A percentile compares a stretch with the other conserved stretches of the same genome.
These are phyloP conservation scores for Ophioninae sp. DNA, from an alignment of 2,888 invertebrate species.

Conservation along the genomic window DNA sequence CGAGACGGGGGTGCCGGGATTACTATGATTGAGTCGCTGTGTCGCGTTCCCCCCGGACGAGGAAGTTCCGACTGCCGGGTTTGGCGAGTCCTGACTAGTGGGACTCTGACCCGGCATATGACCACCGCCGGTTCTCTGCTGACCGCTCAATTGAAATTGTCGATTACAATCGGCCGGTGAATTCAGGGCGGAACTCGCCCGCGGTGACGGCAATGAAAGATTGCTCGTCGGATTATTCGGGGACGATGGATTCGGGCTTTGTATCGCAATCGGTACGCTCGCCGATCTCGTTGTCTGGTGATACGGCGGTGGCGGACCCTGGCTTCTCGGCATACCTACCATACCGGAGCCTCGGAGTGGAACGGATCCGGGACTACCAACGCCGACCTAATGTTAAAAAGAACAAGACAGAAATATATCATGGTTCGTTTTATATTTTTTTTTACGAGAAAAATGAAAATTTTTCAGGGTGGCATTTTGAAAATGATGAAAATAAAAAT, in stretches of 20 bases:
- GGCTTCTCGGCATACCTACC: constrained; percentile 82
- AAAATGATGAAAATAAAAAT: background rate
- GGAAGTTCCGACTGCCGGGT: constrained; percentile 72
- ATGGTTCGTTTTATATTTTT: background rate
- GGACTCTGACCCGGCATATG: constrained; percentile 85
- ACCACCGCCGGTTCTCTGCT: constrained; percentile 77
- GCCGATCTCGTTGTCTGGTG: constrained; percentile 89
- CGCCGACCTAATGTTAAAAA: constrained; percentile 65
- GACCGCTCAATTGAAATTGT: constrained; percentile 81
- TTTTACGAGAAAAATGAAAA: background rate
- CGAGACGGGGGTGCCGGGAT: constrained; percentile 88
- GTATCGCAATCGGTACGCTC: constrained; percentile 88
- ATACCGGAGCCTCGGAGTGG: constrained; percentile 76
- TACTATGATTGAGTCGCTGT: constrained; percentile 84
- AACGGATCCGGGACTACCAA: constrained; percentile 74
- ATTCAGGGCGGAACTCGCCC: constrained; percentile 86
- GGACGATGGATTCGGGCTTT: constrained; percentile 88
- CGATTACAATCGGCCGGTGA: constrained; percentile 86
- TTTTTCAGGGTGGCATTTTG: background rate
- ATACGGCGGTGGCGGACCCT: constrained; percentile 91
- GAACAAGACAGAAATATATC: background rate
- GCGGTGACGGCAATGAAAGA: constrained; percentile 88
- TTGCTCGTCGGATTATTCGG: constrained; percentile 88
- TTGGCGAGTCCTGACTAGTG: constrained; percentile 85
- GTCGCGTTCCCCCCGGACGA: constrained; percentile 37